Percentiles rank a stretch among this genome's conserved stretches.
Conservation (phyloP, 2,888 invertebrate species). For the Amorpha juglandis region DNA sequence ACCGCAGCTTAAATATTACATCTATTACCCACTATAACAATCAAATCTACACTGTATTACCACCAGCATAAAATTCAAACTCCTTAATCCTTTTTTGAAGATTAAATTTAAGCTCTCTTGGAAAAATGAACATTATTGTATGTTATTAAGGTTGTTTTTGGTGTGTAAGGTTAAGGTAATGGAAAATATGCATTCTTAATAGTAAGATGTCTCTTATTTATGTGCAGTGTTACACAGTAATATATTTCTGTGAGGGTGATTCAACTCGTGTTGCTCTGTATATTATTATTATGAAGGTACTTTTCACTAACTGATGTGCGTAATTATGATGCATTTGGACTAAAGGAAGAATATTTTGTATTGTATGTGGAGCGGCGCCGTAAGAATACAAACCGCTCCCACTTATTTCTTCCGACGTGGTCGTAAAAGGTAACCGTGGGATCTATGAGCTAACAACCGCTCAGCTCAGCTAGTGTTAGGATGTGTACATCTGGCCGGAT, state of each 20-base stretch:
- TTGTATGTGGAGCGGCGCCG: too few species aligned
- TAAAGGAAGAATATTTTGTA: too few species aligned
- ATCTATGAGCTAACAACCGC: too few species aligned
- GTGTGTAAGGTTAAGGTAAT: not conserved
- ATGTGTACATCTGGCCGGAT: too few species aligned
- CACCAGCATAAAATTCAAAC: not conserved
- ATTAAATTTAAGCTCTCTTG: not conserved
- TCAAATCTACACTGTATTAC: conserved; percentile 2
- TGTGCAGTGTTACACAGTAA: conserved; percentile 15
- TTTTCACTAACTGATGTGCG: too few species aligned
- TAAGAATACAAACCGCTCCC: too few species aligned
- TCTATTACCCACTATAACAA: not conserved
- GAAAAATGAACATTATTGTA: not conserved
- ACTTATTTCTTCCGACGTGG: too few species aligned
- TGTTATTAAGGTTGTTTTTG: not conserved
- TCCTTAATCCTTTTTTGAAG: not conserved
- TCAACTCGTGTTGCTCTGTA: conserved; percentile 6
- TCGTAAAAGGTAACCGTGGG: too few species aligned
- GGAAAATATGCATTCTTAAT: conserved; percentile 22
- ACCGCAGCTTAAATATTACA: conserved; percentile 34
- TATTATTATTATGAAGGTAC: too few species aligned
- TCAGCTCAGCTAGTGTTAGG: too few species aligned
- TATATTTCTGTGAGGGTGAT: conserved; percentile 4
- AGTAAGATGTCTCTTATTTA: conserved; percentile 18
- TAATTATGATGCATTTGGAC: too few species aligned